These are phyloP conservation scores for Bombylius discolor DNA, from an alignment of 2,888 invertebrate species.

Conservation along the genomic window DNA sequence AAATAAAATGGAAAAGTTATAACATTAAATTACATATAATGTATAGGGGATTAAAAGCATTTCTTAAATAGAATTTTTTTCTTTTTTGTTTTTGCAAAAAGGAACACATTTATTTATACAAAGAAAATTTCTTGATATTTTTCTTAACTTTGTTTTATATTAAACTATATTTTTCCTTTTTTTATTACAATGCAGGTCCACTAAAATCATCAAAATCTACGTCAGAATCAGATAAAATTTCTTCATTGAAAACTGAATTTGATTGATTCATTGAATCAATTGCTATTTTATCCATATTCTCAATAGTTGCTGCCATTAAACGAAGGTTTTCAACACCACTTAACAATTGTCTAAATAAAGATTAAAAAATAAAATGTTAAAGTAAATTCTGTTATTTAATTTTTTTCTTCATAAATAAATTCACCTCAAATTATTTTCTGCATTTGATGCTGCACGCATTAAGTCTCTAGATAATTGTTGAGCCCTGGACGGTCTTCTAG, in stretches of 20 bases:
- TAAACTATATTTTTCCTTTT: background rate
- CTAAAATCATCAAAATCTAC: conserved; percentile 25
- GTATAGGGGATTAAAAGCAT: too few species aligned
- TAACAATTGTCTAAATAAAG: conserved; percentile 45
- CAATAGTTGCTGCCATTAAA: conserved; percentile 49
- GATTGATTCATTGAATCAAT: conserved; percentile 20
- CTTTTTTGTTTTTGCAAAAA: too few species aligned
- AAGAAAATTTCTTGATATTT: too few species aligned
- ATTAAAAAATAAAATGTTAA: background rate
- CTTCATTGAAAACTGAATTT: conserved; percentile 12
- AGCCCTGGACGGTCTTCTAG: conserved; percentile 36
- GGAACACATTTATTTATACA: too few species aligned
- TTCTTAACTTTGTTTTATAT: too few species aligned
- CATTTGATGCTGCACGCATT: conserved; percentile 47
- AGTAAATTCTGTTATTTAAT: background rate
- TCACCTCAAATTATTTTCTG: conserved; percentile 52
- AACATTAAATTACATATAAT: too few species aligned
- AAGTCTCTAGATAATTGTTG: conserved; percentile 45
- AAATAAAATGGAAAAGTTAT: too few species aligned
- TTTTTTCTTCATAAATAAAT: background rate
- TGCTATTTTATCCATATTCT: conserved; percentile 44
- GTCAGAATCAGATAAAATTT: conserved; percentile 22
- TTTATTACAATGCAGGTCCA: conserved; percentile 25
- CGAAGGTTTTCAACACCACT: conserved; percentile 53
- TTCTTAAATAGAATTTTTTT: too few species aligned